phyloP scores from a whole-genome alignment of 23 tunicate species.

The Botrylloides violaceus region DNA sequence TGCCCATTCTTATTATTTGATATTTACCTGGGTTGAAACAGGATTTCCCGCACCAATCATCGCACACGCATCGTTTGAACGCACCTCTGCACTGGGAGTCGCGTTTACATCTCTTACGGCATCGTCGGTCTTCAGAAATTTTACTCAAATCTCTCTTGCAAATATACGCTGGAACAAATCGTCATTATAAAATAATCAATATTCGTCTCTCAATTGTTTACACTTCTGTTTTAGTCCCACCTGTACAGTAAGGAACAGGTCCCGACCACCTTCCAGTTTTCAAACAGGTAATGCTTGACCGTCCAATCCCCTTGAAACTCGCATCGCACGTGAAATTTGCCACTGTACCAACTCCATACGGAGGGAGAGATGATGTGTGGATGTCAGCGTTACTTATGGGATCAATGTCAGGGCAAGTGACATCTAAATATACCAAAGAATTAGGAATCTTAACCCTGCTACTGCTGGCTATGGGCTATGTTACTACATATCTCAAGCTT shows the following conservation, averaged over 20 bases:
- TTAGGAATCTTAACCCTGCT: too few relatives aligned
- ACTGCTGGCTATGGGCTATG: too few relatives aligned
- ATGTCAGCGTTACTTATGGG: conserved; percentile 13
- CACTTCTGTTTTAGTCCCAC: too few relatives aligned
- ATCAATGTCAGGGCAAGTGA: neutral
- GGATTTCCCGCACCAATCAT: conserved; percentile 28
- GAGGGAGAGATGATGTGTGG: conserved; percentile 1
- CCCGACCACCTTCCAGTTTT: conserved; percentile 23
- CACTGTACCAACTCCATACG: conserved; percentile 25
- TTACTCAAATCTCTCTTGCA: conserved; percentile 4
- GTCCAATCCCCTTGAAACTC: conserved; percentile 49
- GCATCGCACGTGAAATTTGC: conserved; percentile 38
- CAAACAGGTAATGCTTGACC: conserved; percentile 3
- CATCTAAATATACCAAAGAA: neutral
- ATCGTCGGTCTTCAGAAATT: conserved; percentile 1
- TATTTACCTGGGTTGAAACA: conserved; percentile 28
- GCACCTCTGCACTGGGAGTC: conserved; percentile 13
- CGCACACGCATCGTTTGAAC: conserved; percentile 17
- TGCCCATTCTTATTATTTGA: too few relatives aligned
- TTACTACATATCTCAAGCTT: too few relatives aligned
- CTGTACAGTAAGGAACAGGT: conserved; percentile 20
- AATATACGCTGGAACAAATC: conserved; percentile 8
- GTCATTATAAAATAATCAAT: neutral
- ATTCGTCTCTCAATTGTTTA: too few relatives aligned
- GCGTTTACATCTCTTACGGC: conserved; percentile 6